Percentiles rank a stretch among this genome's conserved stretches.
These are phyloP conservation scores for Eurypyga helias DNA, from an alignment of 2,113 vertebrate genomes.

Conservation along the genomic window DNA sequence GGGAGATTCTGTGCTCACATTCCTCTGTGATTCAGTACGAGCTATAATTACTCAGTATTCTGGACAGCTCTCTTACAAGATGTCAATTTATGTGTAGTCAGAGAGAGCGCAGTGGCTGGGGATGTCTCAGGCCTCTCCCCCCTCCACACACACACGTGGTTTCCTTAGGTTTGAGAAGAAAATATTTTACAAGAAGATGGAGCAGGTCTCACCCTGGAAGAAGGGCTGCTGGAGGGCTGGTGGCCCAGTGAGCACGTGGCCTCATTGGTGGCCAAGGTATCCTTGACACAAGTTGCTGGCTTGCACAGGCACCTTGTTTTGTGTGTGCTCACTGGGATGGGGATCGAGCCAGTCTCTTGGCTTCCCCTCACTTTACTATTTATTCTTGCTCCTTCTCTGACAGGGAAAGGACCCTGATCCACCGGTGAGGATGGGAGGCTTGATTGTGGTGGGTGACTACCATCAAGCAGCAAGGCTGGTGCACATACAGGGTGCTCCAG, in stretches of 20 bases:
- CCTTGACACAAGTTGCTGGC: no score
- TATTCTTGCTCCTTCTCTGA: background rate
- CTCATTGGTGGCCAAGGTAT: background rate
- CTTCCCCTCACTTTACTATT: background rate
- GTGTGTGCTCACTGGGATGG: background rate
- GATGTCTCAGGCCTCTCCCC: background rate
- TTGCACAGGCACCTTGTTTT: fast-evolving
- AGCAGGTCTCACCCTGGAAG: background rate
- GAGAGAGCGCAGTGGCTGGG: fast-evolving
- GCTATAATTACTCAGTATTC: conserved; percentile 25
- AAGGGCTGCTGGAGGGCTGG: background rate
- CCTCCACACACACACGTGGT: fast-evolving
- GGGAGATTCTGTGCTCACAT: background rate
- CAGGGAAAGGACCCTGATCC: background rate
- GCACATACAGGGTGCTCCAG: background rate
- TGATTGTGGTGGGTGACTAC: background rate
- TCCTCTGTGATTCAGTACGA: background rate
- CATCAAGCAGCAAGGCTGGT: background rate
- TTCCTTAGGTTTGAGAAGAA: background rate
- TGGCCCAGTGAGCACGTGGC: fast-evolving
- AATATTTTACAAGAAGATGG: background rate
- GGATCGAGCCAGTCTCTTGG: fast-evolving
- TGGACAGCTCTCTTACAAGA: background rate
- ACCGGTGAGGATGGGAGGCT: background rate
- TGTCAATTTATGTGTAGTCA: background rate